Conservation (phyloP, 2,113 vertebrate species). For the Hystrix brachyura region DNA sequence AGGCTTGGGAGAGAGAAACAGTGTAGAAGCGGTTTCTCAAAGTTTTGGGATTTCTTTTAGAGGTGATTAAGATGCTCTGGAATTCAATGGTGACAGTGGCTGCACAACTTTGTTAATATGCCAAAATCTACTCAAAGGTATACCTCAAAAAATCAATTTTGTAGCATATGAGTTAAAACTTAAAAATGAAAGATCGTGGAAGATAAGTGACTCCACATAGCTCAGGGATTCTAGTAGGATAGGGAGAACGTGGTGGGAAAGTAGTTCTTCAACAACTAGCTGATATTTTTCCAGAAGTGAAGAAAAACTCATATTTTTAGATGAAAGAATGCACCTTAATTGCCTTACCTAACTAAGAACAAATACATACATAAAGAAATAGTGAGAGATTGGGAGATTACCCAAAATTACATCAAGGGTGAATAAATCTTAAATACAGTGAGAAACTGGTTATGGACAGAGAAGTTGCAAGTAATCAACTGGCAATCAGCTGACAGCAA, state of each 20-base stretch:
- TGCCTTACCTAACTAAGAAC: not conserved
- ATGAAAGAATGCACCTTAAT: not conserved
- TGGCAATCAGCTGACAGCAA: not conserved
- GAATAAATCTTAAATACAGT: not conserved
- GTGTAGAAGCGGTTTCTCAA: not conserved
- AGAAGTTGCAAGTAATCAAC: not conserved
- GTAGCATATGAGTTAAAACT: not conserved
- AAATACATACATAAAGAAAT: not conserved
- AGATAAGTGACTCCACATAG: not conserved
- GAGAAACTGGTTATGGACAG: not conserved
- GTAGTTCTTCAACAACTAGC: not conserved
- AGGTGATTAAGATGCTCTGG: not conserved
- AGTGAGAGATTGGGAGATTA: not conserved
- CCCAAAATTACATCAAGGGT: not conserved
- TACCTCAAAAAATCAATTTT: not conserved
- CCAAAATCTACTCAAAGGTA: not conserved
- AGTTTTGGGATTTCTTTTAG: not conserved
- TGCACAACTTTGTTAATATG: not conserved
- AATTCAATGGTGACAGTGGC: not conserved
- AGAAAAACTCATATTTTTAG: not conserved
- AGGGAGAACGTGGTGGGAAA: not conserved
- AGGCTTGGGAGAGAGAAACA: not conserved
- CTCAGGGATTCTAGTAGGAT: not conserved
- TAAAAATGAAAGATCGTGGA: not conserved
- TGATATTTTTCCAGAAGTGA: not conserved